Evolutionary conservation across 1,140 invertebrate genomes (phyloP).

Genomic region (Drosophila kepulauana): DNA sequence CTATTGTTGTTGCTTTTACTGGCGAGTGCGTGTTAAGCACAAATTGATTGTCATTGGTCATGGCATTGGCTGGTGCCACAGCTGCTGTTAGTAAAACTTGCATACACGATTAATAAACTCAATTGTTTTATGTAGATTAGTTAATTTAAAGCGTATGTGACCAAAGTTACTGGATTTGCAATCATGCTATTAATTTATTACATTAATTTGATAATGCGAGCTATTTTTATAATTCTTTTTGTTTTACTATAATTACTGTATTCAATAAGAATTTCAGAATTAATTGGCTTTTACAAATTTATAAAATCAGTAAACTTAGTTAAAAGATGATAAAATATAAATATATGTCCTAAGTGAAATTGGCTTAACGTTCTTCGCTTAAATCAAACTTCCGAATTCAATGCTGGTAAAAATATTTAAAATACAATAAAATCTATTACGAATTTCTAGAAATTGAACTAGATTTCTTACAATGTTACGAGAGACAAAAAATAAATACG

Average conservation of each 20-base stretch:
- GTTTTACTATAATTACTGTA: too few relatives aligned
- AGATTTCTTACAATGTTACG: too few relatives aligned
- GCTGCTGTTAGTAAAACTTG: constrained; percentile 21
- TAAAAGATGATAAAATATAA: background rate
- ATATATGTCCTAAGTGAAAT: background rate
- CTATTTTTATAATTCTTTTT: too few relatives aligned
- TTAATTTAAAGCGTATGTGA: background rate
- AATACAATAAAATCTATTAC: too few relatives aligned
- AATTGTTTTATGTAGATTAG: constrained; percentile 25
- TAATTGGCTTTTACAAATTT: background rate
- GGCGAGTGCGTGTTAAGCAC: constrained; percentile 61
- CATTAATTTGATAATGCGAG: too few relatives aligned
- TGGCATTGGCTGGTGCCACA: constrained; percentile 53
- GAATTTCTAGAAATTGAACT: too few relatives aligned
- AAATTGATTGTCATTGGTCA: constrained; percentile 78
- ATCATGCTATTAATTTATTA: too few relatives aligned
- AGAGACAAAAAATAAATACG: too few relatives aligned
- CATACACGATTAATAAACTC: constrained; percentile 21
- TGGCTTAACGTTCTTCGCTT: background rate
- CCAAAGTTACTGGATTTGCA: too few relatives aligned
- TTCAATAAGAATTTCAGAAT: too few relatives aligned
- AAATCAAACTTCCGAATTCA: constrained; percentile 2
- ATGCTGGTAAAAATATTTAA: too few relatives aligned
- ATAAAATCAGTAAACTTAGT: too few relatives aligned
- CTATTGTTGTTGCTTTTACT: constrained; percentile 5